Percentiles rank a stretch among this genome's conserved stretches.
Conservation (phyloP, 2,888 invertebrate species). For the Andricus curvator region DNA sequence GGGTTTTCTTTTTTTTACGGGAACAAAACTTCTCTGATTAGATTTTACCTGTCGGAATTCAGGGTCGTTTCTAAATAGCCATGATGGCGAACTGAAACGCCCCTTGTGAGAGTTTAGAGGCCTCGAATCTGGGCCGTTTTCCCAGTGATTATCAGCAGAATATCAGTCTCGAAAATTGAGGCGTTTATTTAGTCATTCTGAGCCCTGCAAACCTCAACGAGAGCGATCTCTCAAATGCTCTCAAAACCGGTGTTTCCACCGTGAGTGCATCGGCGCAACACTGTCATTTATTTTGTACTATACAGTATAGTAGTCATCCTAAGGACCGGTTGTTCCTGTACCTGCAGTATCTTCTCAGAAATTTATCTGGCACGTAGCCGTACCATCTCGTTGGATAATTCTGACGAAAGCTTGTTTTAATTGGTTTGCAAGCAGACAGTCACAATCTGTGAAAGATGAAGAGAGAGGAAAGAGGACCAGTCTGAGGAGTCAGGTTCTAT, state of each 20-base stretch:
- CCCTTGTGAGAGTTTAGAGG: not conserved
- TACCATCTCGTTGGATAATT: conserved; percentile 32
- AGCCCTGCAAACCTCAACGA: conserved; percentile 1
- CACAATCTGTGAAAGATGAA: not conserved
- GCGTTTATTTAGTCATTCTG: conserved; percentile 3
- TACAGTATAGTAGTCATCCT: conserved; percentile 11
- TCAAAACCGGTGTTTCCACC: conserved; percentile 37
- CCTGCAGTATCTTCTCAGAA: conserved; percentile 38
- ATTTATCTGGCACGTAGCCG: conserved; percentile 40
- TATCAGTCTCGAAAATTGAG: not conserved
- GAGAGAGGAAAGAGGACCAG: conserved; percentile 10
- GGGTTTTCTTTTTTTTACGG: too few relatives aligned
- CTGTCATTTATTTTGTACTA: conserved; percentile 37
- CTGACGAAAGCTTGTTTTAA: conserved; percentile 39
- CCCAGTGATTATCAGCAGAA: not conserved
- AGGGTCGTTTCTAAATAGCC: not conserved
- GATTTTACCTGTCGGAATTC: not conserved
- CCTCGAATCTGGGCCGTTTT: not conserved
- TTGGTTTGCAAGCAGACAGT: conserved; percentile 29
- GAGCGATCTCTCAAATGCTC: conserved; percentile 15
- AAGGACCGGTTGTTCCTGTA: conserved; percentile 35
- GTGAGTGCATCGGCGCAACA: conserved; percentile 35
- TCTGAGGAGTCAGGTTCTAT: not conserved
- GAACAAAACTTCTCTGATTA: not conserved
- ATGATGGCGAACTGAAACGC: not conserved